A percentile compares a stretch with the other conserved stretches of the same genome.
Conservation (phyloP, 2,888 invertebrate genomes). For the Ophion costatus region DNA sequence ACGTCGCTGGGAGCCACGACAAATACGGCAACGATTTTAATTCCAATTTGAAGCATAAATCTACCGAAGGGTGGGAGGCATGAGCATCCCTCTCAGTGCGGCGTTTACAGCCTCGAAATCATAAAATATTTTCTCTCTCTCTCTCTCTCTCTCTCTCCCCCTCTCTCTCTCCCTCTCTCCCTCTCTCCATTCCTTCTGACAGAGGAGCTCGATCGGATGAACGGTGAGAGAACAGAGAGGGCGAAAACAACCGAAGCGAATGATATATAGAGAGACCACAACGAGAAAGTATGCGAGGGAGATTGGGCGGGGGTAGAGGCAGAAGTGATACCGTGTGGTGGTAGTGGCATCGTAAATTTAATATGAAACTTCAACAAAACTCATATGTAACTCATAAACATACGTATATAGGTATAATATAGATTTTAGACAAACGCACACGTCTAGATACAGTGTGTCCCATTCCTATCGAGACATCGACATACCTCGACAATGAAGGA, state of each 20-base stretch:
- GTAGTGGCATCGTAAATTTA: conserved; percentile 77
- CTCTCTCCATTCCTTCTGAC: not conserved
- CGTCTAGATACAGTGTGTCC: conserved; percentile 1
- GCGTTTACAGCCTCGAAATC: conserved; percentile 75
- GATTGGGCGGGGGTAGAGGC: conserved; percentile 36
- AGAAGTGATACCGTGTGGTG: conserved; percentile 33
- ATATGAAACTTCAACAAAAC: conserved; percentile 80
- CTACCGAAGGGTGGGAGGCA: conserved; percentile 15
- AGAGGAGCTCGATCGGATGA: conserved; percentile 3
- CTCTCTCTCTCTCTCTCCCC: too few relatives aligned
- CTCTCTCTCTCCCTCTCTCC: conserved; percentile 1
- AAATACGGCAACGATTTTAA: conserved; percentile 72
- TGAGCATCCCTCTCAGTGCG: conserved; percentile 51
- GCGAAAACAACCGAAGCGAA: conserved; percentile 39
- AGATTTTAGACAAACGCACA: conserved; percentile 2
- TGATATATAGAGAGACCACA: conserved; percentile 51
- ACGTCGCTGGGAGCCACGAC: conserved; percentile 49
- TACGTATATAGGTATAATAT: conserved; percentile 17
- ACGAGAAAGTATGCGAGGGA: conserved; percentile 48
- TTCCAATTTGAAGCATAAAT: conserved; percentile 76
- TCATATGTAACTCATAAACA: conserved; percentile 48
- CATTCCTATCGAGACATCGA: not conserved
- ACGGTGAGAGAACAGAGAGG: conserved; percentile 9
- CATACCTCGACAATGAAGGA: not conserved
- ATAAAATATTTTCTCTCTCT: conserved; percentile 72